Conservation (phyloP, 2,888 invertebrate genomes). For the Aradus depressus region DNA sequence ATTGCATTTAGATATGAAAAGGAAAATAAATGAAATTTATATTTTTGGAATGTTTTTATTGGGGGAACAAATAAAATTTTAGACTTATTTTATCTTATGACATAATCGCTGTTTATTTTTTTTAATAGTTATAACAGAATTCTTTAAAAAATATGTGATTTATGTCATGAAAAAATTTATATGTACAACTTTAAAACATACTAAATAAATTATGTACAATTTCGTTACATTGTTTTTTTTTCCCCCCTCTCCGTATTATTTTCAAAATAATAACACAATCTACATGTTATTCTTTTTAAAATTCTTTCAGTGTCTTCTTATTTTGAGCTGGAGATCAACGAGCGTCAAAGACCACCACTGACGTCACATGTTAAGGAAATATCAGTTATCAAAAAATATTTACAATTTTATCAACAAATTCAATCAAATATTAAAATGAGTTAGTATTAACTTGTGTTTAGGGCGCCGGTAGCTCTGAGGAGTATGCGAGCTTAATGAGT, state of each 20-base stretch:
- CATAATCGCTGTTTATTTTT: neutral
- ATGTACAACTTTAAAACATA: slow-evolving; percentile 9
- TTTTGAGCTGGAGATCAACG: no score
- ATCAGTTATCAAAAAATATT: no score
- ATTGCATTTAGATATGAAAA: neutral
- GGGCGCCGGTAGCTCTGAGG: no score
- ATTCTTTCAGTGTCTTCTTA: no score
- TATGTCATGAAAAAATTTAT: slow-evolving; percentile 1
- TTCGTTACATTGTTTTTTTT: slow-evolving; percentile 7
- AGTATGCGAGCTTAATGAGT: no score
- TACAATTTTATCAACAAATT: no score
- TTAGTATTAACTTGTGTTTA: no score
- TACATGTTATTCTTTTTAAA: neutral
- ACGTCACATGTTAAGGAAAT: no score
- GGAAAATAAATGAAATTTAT: neutral
- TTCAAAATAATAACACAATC: neutral
- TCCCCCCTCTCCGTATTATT: neutral
- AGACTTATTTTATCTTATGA: neutral
- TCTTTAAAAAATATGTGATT: slow-evolving; percentile 11
- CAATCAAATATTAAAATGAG: no score
- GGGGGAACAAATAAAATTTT: neutral
- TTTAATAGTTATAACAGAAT: neutral
- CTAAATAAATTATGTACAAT: slow-evolving; percentile 19
- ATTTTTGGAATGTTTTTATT: neutral
- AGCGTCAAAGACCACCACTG: no score